phyloP scores from a whole-genome alignment of 2,888 invertebrate genomes.

The Bembecia ichneumoniformis region DNA sequence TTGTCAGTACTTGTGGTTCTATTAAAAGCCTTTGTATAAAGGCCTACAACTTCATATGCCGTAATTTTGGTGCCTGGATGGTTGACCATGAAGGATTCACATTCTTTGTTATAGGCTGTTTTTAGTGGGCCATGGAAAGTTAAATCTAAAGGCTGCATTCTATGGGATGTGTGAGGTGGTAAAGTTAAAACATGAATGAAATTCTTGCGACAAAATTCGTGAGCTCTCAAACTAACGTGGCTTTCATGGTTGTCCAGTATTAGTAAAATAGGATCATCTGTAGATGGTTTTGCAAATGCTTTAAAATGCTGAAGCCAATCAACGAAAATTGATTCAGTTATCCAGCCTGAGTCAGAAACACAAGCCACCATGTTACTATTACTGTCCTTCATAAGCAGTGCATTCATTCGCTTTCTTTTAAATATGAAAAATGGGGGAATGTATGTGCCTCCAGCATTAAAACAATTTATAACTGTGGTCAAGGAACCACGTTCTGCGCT shows the following conservation, averaged over 20 bases:
- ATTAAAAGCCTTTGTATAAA: too few species aligned
- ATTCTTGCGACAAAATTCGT: neutral
- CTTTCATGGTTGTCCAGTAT: too few species aligned
- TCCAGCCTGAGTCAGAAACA: neutral
- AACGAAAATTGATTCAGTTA: neutral
- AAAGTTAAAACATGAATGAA: too few species aligned
- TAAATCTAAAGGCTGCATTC: too few species aligned
- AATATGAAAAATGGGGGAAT: neutral
- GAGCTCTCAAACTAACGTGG: neutral
- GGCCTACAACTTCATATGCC: too few species aligned
- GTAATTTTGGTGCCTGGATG: too few species aligned
- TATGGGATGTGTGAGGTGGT: too few species aligned
- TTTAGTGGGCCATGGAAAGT: neutral
- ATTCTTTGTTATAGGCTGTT: neutral
- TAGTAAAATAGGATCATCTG: too few species aligned
- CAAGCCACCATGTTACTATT: neutral
- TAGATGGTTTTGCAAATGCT: too few species aligned
- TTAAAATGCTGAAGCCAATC: too few species aligned
- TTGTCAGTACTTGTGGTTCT: too few species aligned
- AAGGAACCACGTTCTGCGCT: neutral
- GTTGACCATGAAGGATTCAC: neutral
- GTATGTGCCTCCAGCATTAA: neutral
- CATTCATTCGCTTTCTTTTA: neutral
- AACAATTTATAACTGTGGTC: neutral
- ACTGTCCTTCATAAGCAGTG: neutral